phyloP scores from a whole-genome alignment of 2,797 vertebrate species.

The Emydoidea blandingii region DNA sequence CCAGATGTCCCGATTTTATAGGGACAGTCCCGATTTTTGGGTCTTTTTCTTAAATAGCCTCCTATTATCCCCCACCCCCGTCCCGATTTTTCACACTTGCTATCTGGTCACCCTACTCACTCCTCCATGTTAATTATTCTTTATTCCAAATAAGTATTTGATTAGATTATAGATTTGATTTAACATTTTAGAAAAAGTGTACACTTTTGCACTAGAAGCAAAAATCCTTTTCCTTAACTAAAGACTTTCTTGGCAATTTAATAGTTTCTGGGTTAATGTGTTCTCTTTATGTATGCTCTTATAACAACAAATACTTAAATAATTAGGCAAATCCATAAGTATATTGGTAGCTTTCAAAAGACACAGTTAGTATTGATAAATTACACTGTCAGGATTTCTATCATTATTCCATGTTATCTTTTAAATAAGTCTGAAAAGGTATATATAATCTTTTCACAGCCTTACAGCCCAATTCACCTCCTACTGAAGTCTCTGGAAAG shows the following conservation, averaged over 20 bases:
- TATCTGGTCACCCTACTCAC: neutral
- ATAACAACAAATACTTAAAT: neutral
- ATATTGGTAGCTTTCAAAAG: neutral
- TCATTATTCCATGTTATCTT: neutral
- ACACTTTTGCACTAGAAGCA: rapidly evolving
- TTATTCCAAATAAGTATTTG: neutral
- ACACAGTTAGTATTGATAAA: neutral
- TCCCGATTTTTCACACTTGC: no score
- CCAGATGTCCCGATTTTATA: no score
- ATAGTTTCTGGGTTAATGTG: rapidly evolving
- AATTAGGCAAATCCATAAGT: neutral
- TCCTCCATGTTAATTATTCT: neutral
- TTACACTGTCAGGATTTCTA: neutral
- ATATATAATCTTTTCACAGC: neutral
- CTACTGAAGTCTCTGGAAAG: neutral
- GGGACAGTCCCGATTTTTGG: no score
- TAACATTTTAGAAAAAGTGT: neutral
- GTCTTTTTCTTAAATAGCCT: no score
- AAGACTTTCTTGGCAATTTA: neutral
- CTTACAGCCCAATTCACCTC: neutral
- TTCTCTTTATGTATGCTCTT: neutral
- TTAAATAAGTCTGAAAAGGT: neutral
- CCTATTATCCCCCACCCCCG: no score
- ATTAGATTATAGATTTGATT: neutral
- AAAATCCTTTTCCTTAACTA: neutral